Evolutionary conservation across 1,140 invertebrate species (phyloP).

Genomic region (Trissolcus basalis): DNA sequence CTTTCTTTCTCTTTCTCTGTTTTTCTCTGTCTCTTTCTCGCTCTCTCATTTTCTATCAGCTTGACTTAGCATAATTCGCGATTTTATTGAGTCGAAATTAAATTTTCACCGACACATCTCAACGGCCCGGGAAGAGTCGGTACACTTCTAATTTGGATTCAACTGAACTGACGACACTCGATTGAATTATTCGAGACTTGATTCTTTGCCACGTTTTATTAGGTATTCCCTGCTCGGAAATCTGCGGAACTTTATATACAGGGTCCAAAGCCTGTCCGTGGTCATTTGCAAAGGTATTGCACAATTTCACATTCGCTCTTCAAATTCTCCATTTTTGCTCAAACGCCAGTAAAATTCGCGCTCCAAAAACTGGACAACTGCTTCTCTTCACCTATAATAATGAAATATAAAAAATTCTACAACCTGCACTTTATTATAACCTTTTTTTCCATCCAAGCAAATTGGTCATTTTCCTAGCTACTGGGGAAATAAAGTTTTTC

Average conservation of each 20-base stretch:
- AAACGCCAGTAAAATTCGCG: no score
- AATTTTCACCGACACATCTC: constrained; percentile 52
- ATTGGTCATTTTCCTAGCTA: no score
- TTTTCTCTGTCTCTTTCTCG: no score
- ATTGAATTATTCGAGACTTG: constrained; percentile 55
- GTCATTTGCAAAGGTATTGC: constrained; percentile 40
- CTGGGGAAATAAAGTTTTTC: no score
- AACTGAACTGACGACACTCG: constrained; percentile 34
- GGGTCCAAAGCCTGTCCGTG: constrained; percentile 10
- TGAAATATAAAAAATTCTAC: no score
- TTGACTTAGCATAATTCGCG: constrained; percentile 52
- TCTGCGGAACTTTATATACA: constrained; percentile 26
- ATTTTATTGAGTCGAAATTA: constrained; percentile 57
- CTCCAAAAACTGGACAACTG: no score
- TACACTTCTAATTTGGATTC: constrained; percentile 55
- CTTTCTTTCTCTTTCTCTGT: no score
- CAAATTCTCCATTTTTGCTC: no score
- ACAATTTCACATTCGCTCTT: constrained; percentile 7
- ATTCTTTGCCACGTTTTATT: constrained; percentile 44
- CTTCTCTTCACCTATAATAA: no score
- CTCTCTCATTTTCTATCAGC: constrained; percentile 17
- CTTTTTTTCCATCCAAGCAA: no score
- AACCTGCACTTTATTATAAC: no score
- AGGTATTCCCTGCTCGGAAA: constrained; percentile 49
- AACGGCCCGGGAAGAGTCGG: constrained; percentile 28